These are phyloP conservation scores for Osmerus eperlanus DNA, from an alignment of 2,113 vertebrate species.

Conservation along the genomic window DNA sequence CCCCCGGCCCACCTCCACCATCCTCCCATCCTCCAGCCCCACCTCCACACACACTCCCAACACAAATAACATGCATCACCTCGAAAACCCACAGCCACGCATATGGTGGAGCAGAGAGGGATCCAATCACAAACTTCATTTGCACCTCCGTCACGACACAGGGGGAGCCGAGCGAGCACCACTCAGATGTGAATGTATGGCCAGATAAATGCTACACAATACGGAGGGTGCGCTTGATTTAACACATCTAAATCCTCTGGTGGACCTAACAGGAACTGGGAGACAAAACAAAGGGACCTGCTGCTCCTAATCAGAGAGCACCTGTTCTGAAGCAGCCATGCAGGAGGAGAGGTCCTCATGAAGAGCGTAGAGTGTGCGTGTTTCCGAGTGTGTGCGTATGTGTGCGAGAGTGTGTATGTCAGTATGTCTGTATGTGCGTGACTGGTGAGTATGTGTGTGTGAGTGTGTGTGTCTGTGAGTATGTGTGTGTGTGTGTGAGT, in stretches of 20 bases:
- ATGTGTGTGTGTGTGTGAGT: too few relatives aligned
- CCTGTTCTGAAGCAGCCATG: conserved; percentile 21
- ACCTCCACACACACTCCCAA: conserved; percentile 21
- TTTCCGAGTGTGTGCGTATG: too few relatives aligned
- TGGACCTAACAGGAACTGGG: conserved; percentile 9
- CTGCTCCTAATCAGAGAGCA: conserved; percentile 22
- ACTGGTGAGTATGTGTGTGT: too few relatives aligned
- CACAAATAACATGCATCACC: conserved; percentile 64
- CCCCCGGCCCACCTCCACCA: conserved; percentile 29
- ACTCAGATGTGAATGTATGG: background rate
- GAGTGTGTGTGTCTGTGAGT: too few relatives aligned
- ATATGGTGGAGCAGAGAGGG: conserved; percentile 23
- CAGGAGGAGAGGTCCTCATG: conserved; percentile 28
- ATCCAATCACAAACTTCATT: conserved; percentile 38
- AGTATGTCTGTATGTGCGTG: too few relatives aligned
- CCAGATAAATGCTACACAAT: conserved; percentile 3
- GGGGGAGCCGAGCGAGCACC: conserved; percentile 25
- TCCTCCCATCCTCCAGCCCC: background rate
- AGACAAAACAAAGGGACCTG: conserved; percentile 15
- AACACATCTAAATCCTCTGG: conserved; percentile 22
- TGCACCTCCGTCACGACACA: conserved; percentile 30
- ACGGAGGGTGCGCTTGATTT: conserved; percentile 1
- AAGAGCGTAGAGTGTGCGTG: background rate
- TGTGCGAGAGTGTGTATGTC: too few relatives aligned
- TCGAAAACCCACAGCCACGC: conserved; percentile 39